phyloP scores from a whole-genome alignment of 2,113 vertebrate species.

The Alaudala cheleensis region DNA sequence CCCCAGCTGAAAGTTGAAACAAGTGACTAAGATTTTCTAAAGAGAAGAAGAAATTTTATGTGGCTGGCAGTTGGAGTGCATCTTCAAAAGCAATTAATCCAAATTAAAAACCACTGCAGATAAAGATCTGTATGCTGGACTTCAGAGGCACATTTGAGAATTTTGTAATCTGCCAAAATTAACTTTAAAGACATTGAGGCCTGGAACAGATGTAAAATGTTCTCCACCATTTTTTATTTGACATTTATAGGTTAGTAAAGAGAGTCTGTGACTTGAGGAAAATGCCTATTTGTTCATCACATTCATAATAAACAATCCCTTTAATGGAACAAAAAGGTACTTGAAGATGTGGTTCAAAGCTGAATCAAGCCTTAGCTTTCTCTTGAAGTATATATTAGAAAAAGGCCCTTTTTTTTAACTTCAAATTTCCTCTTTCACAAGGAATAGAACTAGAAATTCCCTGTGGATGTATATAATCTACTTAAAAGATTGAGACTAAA shows the following conservation, averaged over 20 bases:
- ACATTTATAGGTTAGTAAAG: background rate
- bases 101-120: background rate
- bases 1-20: background rate
- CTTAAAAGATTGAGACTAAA: background rate
- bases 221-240: background rate
- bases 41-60: background rate
- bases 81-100: background rate
- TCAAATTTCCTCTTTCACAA: background rate
- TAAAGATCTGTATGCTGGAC: background rate
- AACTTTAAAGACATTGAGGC: background rate
- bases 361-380: background rate
- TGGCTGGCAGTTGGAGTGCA: background rate
- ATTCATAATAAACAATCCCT: background rate
- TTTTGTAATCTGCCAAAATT: background rate
- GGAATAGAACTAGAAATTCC: background rate
- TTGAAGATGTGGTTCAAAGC: background rate
- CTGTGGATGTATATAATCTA: background rate
- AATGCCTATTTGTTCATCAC: background rate
- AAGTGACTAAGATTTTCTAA: background rate
- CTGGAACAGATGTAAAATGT: background rate
- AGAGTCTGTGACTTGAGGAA: background rate
- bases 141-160: background rate
- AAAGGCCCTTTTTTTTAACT: background rate
- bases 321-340: background rate
- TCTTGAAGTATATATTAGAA: background rate